A percentile compares a stretch with the other conserved stretches of the same genome.
These are phyloP conservation scores for Aleiodes leptofemur DNA, from an alignment of 2,888 invertebrate genomes.

Conservation along the genomic window DNA sequence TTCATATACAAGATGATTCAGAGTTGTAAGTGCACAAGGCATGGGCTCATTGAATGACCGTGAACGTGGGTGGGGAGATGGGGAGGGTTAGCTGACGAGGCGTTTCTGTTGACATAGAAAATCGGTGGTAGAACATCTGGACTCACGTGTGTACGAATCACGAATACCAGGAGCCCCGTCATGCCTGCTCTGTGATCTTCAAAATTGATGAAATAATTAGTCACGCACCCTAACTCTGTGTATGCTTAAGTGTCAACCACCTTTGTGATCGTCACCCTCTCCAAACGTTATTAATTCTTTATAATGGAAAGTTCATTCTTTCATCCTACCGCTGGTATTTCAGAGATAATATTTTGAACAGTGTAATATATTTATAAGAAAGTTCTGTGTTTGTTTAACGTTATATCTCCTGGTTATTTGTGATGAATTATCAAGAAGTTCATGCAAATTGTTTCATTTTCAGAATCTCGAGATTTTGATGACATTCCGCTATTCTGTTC, in stretches of 20 bases:
- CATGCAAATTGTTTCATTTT: too few relatives aligned
- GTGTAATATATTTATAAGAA: not conserved
- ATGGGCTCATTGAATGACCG: not conserved
- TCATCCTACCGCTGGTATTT: conserved; percentile 20
- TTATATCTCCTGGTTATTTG: too few relatives aligned
- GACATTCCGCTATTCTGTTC: too few relatives aligned
- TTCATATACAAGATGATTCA: too few relatives aligned
- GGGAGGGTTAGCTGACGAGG: conserved; percentile 36
- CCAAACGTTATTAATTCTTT: conserved; percentile 34
- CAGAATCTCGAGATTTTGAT: too few relatives aligned
- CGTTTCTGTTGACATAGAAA: conserved; percentile 44
- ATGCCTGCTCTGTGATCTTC: conserved; percentile 29
- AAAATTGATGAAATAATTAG: conserved; percentile 45
- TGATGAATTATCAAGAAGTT: too few relatives aligned
- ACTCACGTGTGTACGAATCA: conserved; percentile 47
- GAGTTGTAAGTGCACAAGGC: too few relatives aligned
- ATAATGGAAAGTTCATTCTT: conserved; percentile 37
- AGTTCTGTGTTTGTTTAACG: too few relatives aligned
- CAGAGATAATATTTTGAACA: conserved; percentile 6
- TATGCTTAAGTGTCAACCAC: conserved; percentile 26
- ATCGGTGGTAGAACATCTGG: conserved; percentile 47
- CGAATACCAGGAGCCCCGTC: conserved; percentile 47
- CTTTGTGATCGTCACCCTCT: conserved; percentile 26
- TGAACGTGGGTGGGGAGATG: not conserved
- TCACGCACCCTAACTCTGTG: conserved; percentile 38